Percentiles rank a stretch among this genome's conserved stretches.
phyloP scores from a whole-genome alignment of 1,140 invertebrate genomes.

The Hycleus phaleratus region DNA sequence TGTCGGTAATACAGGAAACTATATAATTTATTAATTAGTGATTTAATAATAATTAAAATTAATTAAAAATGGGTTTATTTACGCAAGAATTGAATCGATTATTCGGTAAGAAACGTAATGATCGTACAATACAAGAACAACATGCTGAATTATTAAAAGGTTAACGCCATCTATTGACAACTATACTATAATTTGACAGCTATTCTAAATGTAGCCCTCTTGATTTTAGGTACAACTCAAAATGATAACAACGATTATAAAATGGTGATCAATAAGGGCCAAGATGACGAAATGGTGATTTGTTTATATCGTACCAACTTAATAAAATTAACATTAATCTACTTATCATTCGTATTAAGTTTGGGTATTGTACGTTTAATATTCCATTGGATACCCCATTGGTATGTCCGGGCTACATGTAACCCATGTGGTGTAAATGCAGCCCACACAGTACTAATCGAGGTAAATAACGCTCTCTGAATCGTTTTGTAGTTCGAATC shows the following conservation, averaged over 20 bases:
- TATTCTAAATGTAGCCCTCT: no score
- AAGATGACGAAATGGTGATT: slow-evolving; percentile 66
- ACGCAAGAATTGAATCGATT: neutral
- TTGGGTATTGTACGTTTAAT: slow-evolving; percentile 68
- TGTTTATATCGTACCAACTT: slow-evolving; percentile 53
- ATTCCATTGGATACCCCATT: slow-evolving; percentile 81
- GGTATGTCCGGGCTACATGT: slow-evolving; percentile 68
- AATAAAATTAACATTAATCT: slow-evolving; percentile 51
- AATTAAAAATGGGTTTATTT: neutral
- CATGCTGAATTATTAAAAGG: slow-evolving; percentile 19
- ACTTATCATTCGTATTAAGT: slow-evolving; percentile 57
- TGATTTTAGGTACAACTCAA: neutral
- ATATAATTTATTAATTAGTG: neutral
- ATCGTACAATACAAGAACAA: slow-evolving; percentile 17
- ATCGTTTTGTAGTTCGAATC: neutral
- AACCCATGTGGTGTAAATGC: slow-evolving; percentile 57
- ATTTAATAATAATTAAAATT: neutral
- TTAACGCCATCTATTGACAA: neutral
- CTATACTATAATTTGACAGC: neutral
- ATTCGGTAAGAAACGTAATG: neutral
- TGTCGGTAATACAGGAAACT: no score
- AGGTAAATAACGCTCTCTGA: slow-evolving; percentile 54
- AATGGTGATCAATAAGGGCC: slow-evolving; percentile 50
- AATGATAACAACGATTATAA: slow-evolving; percentile 9
- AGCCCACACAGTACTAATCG: slow-evolving; percentile 70